These are phyloP conservation scores for Dicrurus megarhynchus DNA, from an alignment of 2,113 vertebrate species.

Conservation along the genomic window DNA sequence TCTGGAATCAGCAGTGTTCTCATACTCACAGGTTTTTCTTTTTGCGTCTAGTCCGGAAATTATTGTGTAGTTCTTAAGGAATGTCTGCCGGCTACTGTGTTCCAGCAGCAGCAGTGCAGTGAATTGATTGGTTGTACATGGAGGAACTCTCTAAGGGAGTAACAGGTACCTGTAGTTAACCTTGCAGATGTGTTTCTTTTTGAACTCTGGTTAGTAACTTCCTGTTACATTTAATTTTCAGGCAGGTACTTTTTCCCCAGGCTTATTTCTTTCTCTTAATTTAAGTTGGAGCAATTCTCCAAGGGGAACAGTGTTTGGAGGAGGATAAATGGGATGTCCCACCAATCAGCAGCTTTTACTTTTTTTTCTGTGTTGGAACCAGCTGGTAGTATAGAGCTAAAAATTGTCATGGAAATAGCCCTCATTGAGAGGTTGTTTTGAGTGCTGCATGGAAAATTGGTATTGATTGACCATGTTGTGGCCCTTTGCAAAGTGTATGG, in stretches of 20 bases:
- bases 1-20: not conserved
- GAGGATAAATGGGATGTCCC: not conserved
- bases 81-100: not conserved
- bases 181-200: not conserved
- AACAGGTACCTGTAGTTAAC: not conserved
- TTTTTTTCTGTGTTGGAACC: not conserved
- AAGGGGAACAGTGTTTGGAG: not conserved
- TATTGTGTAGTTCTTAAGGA: not conserved
- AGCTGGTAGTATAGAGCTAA: not conserved
- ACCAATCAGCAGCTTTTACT: not conserved
- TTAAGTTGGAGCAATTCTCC: not conserved
- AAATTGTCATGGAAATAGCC: not conserved
- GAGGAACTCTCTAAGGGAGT: not conserved
- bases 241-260: not conserved
- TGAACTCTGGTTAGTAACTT: not conserved
- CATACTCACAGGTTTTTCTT: not conserved
- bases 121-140: not conserved
- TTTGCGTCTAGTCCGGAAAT: not conserved
- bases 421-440: not conserved
- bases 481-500: not conserved
- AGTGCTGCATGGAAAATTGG: slow-evolving; percentile 5
- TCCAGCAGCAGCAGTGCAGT: not conserved
- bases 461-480: slow-evolving; percentile 28
- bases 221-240: not conserved
- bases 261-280: not conserved